Evolutionary conservation across 2,888 invertebrate genomes (phyloP), one percentile per base, ranked within the genome.

Genomic region (Yponomeuta evonymella): DNA sequence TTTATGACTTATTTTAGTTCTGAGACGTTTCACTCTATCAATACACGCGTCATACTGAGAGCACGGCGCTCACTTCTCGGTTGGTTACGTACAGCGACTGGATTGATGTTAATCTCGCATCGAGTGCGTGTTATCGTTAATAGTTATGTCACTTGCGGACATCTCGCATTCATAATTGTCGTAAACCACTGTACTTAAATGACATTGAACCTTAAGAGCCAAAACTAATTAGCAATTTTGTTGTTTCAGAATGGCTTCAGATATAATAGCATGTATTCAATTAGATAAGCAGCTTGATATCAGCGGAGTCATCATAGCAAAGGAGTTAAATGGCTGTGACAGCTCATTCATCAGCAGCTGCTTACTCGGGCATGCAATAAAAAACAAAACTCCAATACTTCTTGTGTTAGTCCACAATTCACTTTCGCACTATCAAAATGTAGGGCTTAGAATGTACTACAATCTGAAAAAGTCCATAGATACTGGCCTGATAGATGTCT

Each of bases 361-460:
- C 76, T 88, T 96, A 15, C 84, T 96, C 69, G 93, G 94, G 0
- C 93, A 95, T 76, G 93, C 94, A 58, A 81, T 94, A 70, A 94
- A 94, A 76, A 93, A 93, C 73, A 93, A 94, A 73, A 87, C 92
- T 72, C 93, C 93, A 70, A 85, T 95, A 8, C 89, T 96, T 76
- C 85, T 96, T 69, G 88, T 96, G 69, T 93, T 94, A 70, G 90
- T 95, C 73, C 96, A 96, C 80, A 95, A 96, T 78, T 94, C 95
- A 2, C 88, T 95, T 69, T 93, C 93, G 71, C 96, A 96, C 81
- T 96, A 96, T 79, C 94, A 95, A 73, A 95, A 94, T 85, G 93
- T 96, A 58, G 95, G 96, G 15, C 94, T 95, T 79, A 95, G 95
- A 78, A 90, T 96, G 79, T 96, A 96, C 70, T 96, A 95, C 79